Base-by-base conservation (phyloP, 1,140 invertebrate species). In the Hormaphis cornu region DNA sequence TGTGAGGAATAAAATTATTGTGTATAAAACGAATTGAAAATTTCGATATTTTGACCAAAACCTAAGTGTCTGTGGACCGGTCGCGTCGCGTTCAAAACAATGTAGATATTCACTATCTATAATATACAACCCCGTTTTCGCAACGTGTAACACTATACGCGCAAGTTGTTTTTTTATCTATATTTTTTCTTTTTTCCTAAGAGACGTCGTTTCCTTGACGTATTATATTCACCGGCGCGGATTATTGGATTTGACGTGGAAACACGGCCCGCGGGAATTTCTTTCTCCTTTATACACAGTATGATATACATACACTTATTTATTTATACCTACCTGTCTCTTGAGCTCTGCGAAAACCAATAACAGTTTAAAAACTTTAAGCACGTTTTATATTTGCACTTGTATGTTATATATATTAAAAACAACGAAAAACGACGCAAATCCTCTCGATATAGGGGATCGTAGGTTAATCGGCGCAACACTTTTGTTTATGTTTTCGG, bases 241-340 rank as follows among this genome's bases (percentile, higher is more conserved):
- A 48, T 66, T 66, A 48, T 48, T 66, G 28, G 61, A 66, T 66
- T 66, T 66, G 61, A 66, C 61, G 35, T 66, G 61, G 42, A 66
- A 50, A 30, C 61, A 22, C 50, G 40, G 18, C 28, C 44, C 61
- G n/a, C 40, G 22, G 58, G 58, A 40, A 63, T 63, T 61, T 58
- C 54, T 4, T 58, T 22, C 40, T 58, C n/a, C n/a, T n/a, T n/a
- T n/a, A n/a, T n/a, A n/a, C n/a, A n/a, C n/a, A n/a, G n/a, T n/a
- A n/a, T n/a, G n/a, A n/a, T n/a, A n/a, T n/a, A n/a, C n/a, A n/a
- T n/a, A n/a, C n/a, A n/a, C n/a, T n/a, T n/a, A n/a, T n/a, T n/a
- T n/a, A n/a, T n/a, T n/a, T n/a, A n/a, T n/a, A n/a, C n/a, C n/a
- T 58, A 26, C 35, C 54, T n/a, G n/a, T 40, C 33, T 58, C 20